phyloP scores from a whole-genome alignment of 2,113 vertebrate genomes.

The Scophthalmus maximus region DNA sequence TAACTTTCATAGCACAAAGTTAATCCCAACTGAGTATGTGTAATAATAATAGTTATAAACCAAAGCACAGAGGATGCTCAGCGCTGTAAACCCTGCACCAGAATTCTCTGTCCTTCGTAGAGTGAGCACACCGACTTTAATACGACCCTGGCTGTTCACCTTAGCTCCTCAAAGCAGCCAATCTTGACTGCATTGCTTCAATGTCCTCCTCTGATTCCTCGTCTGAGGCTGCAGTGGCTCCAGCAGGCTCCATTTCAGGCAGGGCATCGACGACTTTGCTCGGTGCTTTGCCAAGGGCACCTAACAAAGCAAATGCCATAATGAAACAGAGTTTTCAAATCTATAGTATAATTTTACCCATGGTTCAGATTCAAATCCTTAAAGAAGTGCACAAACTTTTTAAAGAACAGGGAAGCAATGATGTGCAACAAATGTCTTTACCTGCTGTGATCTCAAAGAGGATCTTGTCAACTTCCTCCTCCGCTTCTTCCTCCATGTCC shows the following conservation, averaged over 20 bases:
- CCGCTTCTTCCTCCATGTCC: constrained; percentile 96
- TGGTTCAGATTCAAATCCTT: background rate
- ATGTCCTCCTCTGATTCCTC: constrained; percentile 92
- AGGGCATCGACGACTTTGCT: constrained; percentile 95
- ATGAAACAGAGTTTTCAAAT: background rate
- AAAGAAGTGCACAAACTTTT: background rate
- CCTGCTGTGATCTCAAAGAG: constrained; percentile 98
- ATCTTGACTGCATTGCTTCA: constrained; percentile 94
- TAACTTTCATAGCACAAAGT: constrained; percentile 46
- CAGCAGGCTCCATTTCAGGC: constrained; percentile 84
- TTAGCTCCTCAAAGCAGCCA: constrained; percentile 94
- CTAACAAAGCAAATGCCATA: constrained; percentile 74
- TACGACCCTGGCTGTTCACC: constrained; percentile 22
- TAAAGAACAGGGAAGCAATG: background rate
- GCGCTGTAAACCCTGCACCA: constrained; percentile 49
- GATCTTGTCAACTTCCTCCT: constrained; percentile 96
- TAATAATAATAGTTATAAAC: constrained; percentile 26
- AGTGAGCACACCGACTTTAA: constrained; percentile 30
- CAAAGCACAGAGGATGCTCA: constrained; percentile 42
- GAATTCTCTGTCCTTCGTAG: constrained; percentile 55
- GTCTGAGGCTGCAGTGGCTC: constrained; percentile 86
- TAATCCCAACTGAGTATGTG: constrained; percentile 60
- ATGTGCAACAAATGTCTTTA: constrained; percentile 58
- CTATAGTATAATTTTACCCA: background rate
- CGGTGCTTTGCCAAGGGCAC: constrained; percentile 96